Evolutionary conservation across 2,888 invertebrate genomes (phyloP).

Genomic region (Leucozona laternaria): DNA sequence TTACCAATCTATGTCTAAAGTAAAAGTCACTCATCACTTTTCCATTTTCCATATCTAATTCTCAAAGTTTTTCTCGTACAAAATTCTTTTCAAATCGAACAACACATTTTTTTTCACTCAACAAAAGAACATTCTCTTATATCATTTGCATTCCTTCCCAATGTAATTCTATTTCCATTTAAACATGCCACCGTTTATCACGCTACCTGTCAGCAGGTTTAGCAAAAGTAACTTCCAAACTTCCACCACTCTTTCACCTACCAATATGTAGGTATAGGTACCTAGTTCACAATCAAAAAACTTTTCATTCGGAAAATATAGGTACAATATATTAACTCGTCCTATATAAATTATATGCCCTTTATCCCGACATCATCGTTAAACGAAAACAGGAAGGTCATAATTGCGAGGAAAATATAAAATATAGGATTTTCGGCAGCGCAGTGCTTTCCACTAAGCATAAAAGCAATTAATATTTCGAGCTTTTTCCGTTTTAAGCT

Average conservation of each 20-base stretch:
- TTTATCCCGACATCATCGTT: slow-evolving; percentile 40
- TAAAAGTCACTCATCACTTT: not conserved
- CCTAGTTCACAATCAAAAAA: slow-evolving; percentile 15
- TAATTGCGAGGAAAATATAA: slow-evolving; percentile 49
- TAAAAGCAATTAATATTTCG: slow-evolving; percentile 74
- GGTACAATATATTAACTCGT: slow-evolving; percentile 27
- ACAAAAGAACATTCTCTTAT: slow-evolving; percentile 6
- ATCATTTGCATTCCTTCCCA: not conserved
- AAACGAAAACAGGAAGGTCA: slow-evolving; percentile 37
- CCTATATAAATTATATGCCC: too few species aligned
- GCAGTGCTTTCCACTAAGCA: slow-evolving; percentile 44
- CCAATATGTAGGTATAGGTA: too few species aligned
- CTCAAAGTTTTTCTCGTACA: not conserved
- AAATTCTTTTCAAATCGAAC: not conserved
- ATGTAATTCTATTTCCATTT: slow-evolving; percentile 42
- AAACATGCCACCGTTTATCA: slow-evolving; percentile 63
- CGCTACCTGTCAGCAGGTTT: slow-evolving; percentile 51
- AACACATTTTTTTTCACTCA: not conserved
- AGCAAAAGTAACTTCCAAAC: slow-evolving; percentile 6
- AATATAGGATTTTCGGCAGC: slow-evolving; percentile 63
- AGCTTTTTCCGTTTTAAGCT: slow-evolving; percentile 72
- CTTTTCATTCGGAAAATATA: slow-evolving; percentile 40
- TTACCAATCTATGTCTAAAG: too few species aligned
- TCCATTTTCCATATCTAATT: not conserved
- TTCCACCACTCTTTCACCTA: slow-evolving; percentile 10